phyloP scores from a whole-genome alignment of 2,113 vertebrate species.

The Ploceus nigricollis region DNA sequence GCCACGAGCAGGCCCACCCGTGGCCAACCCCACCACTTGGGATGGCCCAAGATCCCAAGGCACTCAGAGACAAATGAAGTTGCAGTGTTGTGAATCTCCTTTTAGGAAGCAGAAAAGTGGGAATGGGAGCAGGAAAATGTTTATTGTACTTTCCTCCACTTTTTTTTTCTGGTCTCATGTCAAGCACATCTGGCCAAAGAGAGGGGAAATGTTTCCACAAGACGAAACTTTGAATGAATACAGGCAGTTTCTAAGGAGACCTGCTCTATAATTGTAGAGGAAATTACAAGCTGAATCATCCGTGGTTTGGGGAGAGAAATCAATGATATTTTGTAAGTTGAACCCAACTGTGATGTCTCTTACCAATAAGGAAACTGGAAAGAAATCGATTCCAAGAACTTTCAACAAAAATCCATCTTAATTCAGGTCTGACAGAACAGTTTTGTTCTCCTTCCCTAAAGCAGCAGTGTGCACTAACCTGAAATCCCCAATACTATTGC shows the following conservation, averaged over 20 bases:
- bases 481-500: not conserved
- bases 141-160: not conserved
- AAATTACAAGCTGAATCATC: slow-evolving; percentile 66
- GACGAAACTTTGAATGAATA: slow-evolving; percentile 35
- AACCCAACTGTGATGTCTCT: slow-evolving; percentile 45
- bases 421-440: slow-evolving; percentile 36
- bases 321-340: slow-evolving; percentile 56
- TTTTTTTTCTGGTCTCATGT: not conserved
- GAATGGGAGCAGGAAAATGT: not conserved
- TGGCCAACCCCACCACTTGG: not conserved
- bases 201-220: slow-evolving; percentile 39
- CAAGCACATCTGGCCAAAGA: slow-evolving; percentile 16
- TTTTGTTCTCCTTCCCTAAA: slow-evolving; percentile 13
- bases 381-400: slow-evolving; percentile 55
- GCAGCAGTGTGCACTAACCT: not conserved
- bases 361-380: slow-evolving; percentile 44
- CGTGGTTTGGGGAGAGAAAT: slow-evolving; percentile 46
- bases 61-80: not conserved
- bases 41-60: not conserved
- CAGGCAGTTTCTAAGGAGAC: slow-evolving; percentile 61
- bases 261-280: slow-evolving; percentile 47
- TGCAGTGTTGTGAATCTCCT: not conserved
- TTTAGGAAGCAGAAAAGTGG: not conserved
- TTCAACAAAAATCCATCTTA: slow-evolving; percentile 53
- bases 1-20: accelerated